phyloP scores from a whole-genome alignment of 2,113 vertebrate species.

The Corythornis cristatus region DNA sequence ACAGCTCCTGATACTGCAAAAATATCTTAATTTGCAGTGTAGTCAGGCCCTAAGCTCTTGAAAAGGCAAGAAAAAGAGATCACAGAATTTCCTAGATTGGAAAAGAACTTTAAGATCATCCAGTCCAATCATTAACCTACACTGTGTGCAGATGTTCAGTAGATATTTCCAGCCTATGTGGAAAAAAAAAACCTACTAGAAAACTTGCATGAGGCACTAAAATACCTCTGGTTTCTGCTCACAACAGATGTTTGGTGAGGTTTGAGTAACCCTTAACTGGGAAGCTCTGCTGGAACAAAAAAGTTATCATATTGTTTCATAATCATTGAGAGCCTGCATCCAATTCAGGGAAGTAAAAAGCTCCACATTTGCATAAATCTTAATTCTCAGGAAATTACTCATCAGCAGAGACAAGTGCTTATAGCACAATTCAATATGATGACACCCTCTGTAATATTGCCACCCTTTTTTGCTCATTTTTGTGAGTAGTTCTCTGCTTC shows the following conservation, averaged over 20 bases:
- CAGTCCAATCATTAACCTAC: too few relatives aligned
- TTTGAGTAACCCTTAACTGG: neutral
- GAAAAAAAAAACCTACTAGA: neutral
- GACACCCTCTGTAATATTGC: neutral
- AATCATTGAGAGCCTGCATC: neutral
- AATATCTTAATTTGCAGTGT: neutral
- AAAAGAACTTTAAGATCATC: too few relatives aligned
- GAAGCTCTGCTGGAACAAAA: neutral
- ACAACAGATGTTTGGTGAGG: neutral
- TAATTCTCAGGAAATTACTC: neutral
- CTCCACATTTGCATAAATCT: neutral
- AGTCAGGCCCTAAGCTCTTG: neutral
- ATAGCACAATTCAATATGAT: neutral
- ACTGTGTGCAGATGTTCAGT: neutral
- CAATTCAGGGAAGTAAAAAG: neutral
- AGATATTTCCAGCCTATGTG: neutral
- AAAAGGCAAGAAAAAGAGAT: neutral
- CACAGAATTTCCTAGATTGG: too few relatives aligned
- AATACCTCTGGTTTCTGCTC: neutral
- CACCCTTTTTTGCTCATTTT: neutral
- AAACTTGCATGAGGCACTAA: neutral
- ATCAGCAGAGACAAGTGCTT: neutral
- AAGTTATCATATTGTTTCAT: neutral
- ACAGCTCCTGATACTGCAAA: neutral
- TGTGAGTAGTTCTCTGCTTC: neutral